Conservation (phyloP, 2,797 vertebrate genomes). For the Sebastes trivittatus region DNA sequence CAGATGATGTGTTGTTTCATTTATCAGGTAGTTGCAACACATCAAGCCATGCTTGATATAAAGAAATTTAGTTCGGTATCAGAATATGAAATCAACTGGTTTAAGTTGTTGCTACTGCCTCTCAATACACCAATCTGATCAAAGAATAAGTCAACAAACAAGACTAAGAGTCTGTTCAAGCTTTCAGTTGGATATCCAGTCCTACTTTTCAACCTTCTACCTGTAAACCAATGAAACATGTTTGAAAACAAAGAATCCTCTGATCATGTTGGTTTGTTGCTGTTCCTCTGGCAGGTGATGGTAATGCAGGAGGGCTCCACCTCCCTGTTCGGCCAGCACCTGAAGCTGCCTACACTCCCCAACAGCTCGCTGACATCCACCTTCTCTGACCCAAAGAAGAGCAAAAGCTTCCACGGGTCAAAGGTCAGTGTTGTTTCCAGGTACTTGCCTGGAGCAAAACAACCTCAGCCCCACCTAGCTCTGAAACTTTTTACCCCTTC, state of each 20-base stretch:
- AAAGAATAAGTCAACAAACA: neutral
- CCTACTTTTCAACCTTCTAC: neutral
- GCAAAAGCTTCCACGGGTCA: conserved; percentile 86
- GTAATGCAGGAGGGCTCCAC: conserved; percentile 91
- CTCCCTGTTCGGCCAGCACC: conserved; percentile 87
- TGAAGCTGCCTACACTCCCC: conserved; percentile 88
- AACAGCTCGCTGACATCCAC: conserved; percentile 85
- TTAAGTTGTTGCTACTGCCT: neutral
- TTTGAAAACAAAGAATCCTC: neutral
- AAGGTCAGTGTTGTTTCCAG: conserved; percentile 84
- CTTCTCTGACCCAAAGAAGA: conserved; percentile 89
- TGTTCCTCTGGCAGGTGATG: conserved; percentile 83
- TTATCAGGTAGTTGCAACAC: fast-evolving
- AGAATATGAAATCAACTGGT: neutral
- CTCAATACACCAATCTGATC: neutral
- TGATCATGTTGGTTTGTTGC: neutral
- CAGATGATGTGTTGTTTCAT: neutral
- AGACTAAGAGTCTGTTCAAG: neutral
- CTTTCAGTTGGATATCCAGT: neutral
- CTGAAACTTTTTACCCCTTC: conserved; percentile 39
- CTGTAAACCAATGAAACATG: neutral
- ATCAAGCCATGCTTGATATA: neutral
- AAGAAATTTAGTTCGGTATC: neutral
- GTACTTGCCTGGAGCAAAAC: conserved; percentile 15
- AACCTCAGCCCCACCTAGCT: neutral